Percentiles rank a stretch among this genome's conserved stretches.
These are phyloP conservation scores for Tenualosa thibaudeaui DNA, from an alignment of 2,797 vertebrate species.

Conservation along the genomic window DNA sequence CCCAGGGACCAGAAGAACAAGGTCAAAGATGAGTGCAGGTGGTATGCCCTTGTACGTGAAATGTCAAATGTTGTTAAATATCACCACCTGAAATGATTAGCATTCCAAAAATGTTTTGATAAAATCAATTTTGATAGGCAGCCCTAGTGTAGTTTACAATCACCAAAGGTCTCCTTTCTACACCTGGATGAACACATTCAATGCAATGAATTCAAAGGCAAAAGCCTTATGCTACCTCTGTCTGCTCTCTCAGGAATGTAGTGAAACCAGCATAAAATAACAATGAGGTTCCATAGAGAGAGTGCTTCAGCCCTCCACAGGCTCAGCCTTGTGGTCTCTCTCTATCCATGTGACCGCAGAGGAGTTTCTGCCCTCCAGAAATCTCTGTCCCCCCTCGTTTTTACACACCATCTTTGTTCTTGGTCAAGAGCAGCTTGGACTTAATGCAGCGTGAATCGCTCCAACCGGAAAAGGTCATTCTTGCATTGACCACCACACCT, in stretches of 20 bases:
- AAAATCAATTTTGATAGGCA: neutral
- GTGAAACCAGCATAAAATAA: neutral
- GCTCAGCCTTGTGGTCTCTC: neutral
- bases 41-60: neutral
- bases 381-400: neutral
- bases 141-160: neutral
- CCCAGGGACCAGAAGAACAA: too few species aligned
- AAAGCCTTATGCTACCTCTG: neutral
- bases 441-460: constrained; percentile 9
- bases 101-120: too few species aligned
- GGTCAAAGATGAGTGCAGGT: neutral
- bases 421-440: neutral
- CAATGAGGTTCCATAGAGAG: neutral
- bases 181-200: neutral
- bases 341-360: neutral
- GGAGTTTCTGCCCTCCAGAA: neutral
- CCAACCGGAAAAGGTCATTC: neutral
- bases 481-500: neutral
- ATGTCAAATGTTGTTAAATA: too few species aligned
- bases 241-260: neutral
- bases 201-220: neutral
- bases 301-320: neutral
- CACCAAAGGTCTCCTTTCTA: neutral
- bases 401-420: neutral
- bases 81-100: too few species aligned